Evolutionary conservation across 1,140 invertebrate genomes (phyloP), one percentile per base, ranked within the genome.

Genomic region (Penaeus chinensis): DNA sequence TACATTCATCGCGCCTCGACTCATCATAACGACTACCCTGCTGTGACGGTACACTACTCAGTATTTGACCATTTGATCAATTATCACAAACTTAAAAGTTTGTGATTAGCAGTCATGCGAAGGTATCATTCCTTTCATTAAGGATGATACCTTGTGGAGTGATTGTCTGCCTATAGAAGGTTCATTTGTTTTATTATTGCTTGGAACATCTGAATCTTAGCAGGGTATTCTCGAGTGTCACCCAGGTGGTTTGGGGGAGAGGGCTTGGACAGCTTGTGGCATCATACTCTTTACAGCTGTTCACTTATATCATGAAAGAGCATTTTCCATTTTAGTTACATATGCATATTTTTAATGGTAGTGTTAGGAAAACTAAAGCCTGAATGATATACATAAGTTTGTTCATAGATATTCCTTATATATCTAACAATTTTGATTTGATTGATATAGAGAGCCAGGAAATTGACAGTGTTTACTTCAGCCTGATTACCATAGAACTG

Each of bases 1-100:
- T 88, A 88, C 82, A 88, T 88, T 88, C 87, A 84, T 88, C 87
- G 87, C 87, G 87, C 77, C 87, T 88, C 87, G 87, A 74, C 87
- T 88, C 87, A 84, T 84, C 87, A 84, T 84, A 84, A 84, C 87
- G 87, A 76, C 87, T 88, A 88, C 87, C 87, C 87, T 88, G 87
- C 87, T 88, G 87, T 88, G 87, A 88, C 87, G 87, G 87, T 88
- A 88, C 87, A 88, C 87, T 88, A 84, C 82, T 88, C 87, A 88
- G 82, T 88, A 88, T 88, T 88, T 88, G 87, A 84, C 82, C 87
- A 88, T 88, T 88, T 88, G 87, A 88, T 88, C 81, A 88, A 61
- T 79, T 84, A n/a, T 84, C 76, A 84, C 81, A 88, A 81, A 84
- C 82, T 80, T 88, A 74, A 69, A 27, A 54, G 87, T 88, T 88